A percentile compares a stretch with the other conserved stretches of the same genome.
phyloP scores from a whole-genome alignment of 2,888 invertebrate species.

The Stenoptilia bipunctidactyla region DNA sequence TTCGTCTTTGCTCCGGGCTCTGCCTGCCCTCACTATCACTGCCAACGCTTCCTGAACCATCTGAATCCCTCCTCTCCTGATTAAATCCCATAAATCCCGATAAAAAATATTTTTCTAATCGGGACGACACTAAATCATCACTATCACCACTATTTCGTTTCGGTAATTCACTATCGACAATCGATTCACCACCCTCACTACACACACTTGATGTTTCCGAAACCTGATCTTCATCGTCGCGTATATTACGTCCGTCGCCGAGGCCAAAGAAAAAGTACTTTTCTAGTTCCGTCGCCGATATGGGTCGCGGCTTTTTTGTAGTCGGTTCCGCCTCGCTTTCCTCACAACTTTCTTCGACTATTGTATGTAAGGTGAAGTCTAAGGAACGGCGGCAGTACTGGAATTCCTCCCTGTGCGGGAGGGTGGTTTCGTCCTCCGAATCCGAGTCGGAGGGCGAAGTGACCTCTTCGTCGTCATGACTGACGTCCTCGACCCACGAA shows the following conservation, averaged over 20 bases:
- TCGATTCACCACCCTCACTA: conserved; percentile 85
- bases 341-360: conserved; percentile 94
- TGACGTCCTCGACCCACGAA: conserved; percentile 91
- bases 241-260: conserved; percentile 76
- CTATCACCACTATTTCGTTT: conserved; percentile 69
- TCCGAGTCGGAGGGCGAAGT: conserved; percentile 78
- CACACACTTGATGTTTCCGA: conserved; percentile 90
- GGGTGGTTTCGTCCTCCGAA: conserved; percentile 77
- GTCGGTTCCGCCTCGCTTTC: conserved; percentile 87
- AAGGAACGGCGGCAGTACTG: conserved; percentile 85
- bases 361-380: conserved; percentile 92
- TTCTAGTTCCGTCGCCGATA: conserved; percentile 87
- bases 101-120: conserved; percentile 90
- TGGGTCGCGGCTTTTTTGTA: conserved; percentile 74
- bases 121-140: conserved; percentile 84
- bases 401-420: conserved; percentile 82
- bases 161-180: conserved; percentile 72
- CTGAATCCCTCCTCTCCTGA: conserved; percentile 81
- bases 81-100: conserved; percentile 88
- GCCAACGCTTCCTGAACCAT: conserved; percentile 89
- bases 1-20: conserved; percentile 88
- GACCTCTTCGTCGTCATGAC: conserved; percentile 82
- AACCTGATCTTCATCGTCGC: conserved; percentile 74
- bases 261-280: conserved; percentile 92
- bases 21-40: conserved; percentile 92